Evolutionary conservation across 2,888 invertebrate genomes (phyloP).

Genomic region (Petrolisthes manimaculis): DNA sequence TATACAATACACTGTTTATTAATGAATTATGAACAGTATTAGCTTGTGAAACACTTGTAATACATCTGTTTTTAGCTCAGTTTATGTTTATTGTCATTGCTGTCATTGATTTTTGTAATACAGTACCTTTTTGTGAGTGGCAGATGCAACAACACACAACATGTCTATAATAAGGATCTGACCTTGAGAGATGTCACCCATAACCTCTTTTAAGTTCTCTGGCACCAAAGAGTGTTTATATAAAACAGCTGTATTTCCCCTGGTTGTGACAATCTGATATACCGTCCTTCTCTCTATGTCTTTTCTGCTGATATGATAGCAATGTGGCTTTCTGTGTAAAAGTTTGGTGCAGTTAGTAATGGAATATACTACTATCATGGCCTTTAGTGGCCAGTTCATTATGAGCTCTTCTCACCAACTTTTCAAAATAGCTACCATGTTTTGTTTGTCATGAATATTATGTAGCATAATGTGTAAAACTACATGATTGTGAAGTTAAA

Average conservation of each 20-base stretch:
- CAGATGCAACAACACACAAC: not conserved
- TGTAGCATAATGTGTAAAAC: not conserved
- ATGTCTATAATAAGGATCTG: not conserved
- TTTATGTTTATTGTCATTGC: not conserved
- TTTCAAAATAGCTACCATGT: conserved; percentile 5
- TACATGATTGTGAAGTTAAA: conserved; percentile 8
- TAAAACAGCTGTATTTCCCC: conserved; percentile 16
- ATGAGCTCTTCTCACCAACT: not conserved
- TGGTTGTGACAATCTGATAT: conserved; percentile 52
- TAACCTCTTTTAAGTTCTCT: not conserved
- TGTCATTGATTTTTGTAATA: not conserved
- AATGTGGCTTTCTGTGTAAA: conserved; percentile 35
- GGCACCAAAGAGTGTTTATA: not conserved
- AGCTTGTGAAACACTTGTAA: conserved; percentile 21
- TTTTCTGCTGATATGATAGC: conserved; percentile 22
- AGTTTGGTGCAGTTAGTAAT: conserved; percentile 27
- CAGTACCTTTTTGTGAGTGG: not conserved
- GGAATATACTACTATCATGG: conserved; percentile 3
- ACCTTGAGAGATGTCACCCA: not conserved
- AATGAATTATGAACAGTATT: conserved; percentile 27
- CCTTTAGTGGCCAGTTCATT: not conserved
- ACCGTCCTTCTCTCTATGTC: conserved; percentile 40
- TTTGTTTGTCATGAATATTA: conserved; percentile 17
- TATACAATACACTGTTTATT: conserved; percentile 19
- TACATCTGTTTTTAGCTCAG: not conserved